phyloP scores from a whole-genome alignment of 2,888 invertebrate species.

The Zaprionus lineosus region DNA sequence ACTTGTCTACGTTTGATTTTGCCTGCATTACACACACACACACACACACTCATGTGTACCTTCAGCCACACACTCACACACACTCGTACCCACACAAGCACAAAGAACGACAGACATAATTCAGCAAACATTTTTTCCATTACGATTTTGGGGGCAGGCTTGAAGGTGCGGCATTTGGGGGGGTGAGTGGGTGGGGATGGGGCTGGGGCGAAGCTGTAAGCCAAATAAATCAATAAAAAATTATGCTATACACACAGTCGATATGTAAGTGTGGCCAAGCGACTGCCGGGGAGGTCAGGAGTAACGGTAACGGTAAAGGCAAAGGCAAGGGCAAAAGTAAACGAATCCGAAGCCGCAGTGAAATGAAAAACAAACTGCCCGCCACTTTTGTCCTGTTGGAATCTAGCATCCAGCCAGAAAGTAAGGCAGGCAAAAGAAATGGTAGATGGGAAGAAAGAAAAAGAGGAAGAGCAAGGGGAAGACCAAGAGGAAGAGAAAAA shows the following conservation, averaged over 20 bases:
- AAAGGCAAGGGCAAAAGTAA: slow-evolving; percentile 56
- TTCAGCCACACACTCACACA: slow-evolving; percentile 1
- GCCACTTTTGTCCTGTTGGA: slow-evolving; percentile 37
- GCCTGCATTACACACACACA: slow-evolving; percentile 34
- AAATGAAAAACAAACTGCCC: slow-evolving; percentile 74
- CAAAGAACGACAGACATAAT: slow-evolving; percentile 44
- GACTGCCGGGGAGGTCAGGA: not conserved
- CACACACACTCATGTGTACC: slow-evolving; percentile 11
- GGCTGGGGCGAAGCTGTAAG: slow-evolving; percentile 40
- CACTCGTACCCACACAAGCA: not conserved
- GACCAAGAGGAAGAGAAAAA: not conserved
- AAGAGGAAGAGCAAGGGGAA: not conserved
- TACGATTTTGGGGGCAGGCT: slow-evolving; percentile 33
- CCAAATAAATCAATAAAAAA: slow-evolving; percentile 75
- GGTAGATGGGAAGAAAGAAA: too few relatives aligned
- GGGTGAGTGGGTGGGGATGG: not conserved
- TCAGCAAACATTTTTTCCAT: slow-evolving; percentile 73
- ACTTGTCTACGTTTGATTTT: slow-evolving; percentile 77
- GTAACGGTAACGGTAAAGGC: slow-evolving; percentile 3
- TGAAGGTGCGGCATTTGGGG: not conserved
- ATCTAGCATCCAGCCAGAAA: slow-evolving; percentile 4
- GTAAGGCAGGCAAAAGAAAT: too few relatives aligned
- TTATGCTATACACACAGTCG: slow-evolving; percentile 68
- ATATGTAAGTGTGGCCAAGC: slow-evolving; percentile 39
- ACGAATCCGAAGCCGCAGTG: slow-evolving; percentile 62